Conservation (phyloP, 2,888 invertebrate species). For the Eutolmus rufibarbis region DNA sequence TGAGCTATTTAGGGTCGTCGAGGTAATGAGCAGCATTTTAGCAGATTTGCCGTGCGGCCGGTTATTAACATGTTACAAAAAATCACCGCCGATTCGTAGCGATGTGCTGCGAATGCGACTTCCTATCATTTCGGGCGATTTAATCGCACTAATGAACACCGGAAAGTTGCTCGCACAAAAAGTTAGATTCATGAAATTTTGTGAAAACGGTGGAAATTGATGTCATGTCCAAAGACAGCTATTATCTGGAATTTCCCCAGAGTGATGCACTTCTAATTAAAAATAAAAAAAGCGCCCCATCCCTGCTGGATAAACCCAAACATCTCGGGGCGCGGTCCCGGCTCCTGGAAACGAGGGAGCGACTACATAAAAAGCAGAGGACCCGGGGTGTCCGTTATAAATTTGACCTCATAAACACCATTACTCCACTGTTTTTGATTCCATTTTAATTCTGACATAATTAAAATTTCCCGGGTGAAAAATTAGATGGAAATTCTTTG, state of each 20-base stretch:
- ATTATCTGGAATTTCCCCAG: constrained; percentile 1
- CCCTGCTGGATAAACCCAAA: neutral
- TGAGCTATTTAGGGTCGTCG: neutral
- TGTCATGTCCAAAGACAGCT: neutral
- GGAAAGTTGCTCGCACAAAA: neutral
- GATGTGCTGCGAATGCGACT: neutral
- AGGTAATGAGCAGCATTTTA: constrained; percentile 3
- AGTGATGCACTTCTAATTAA: constrained; percentile 33
- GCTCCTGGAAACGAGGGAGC: neutral
- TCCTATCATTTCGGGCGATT: neutral
- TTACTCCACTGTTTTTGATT: constrained; percentile 37
- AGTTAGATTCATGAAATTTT: neutral
- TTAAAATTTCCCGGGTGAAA: constrained; percentile 42
- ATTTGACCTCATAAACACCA: constrained; percentile 42
- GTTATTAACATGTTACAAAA: neutral
- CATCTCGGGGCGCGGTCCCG: neutral
- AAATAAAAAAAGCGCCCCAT: neutral
- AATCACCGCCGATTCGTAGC: neutral
- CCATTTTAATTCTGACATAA: constrained; percentile 43
- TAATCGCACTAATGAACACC: neutral
- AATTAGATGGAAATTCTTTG: constrained; percentile 39
- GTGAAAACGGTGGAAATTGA: neutral
- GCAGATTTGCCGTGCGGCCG: neutral
- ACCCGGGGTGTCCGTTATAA: constrained; percentile 34
- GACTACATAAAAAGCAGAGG: neutral